Base-by-base conservation (phyloP, 1,140 invertebrate species). In the Drosophila hydei region DNA sequence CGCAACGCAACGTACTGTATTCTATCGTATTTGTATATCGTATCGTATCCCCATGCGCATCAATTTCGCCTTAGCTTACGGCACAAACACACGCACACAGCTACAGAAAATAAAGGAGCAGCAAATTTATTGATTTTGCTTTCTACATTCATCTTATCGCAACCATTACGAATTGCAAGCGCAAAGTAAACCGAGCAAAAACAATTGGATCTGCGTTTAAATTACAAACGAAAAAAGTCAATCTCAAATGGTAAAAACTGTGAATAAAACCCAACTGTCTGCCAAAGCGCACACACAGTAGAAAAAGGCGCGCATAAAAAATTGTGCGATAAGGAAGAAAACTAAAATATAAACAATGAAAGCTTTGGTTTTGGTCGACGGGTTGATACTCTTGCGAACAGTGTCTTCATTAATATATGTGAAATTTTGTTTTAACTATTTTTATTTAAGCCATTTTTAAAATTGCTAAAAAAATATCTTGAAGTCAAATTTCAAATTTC, bases 191-290 rank as follows among this genome's bases (percentile, higher is more conserved):
- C 12, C 45, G 23, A 51, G 33, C 25, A 45, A 55, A 42, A 63
- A 43, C 56, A 61, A 59, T 56, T 62, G 60, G 54, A 61, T 50
- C 77, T 33, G 56, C 62, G 71, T 69, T 56, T 62, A 69, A 72
- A 67, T 54, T 56, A 58, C 56, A 56, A 62, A 79, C 60, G 64
- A 84, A 73, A 70, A 76, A 79, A 84, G 72, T 70, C 70, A 60
- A 88, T 88, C 77, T 88, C 81, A 87, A 85, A 87, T 87, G 81
- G 81, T 87, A 87, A 85, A 78, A 79, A 67, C 50, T 12, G 47
- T 52, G 30, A 59, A 64, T 59, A 62, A 63, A 56, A 51, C 42
- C 30, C 54, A 71, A 76, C 59, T 59, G 74, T 68, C 78, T 59
- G 21, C 62, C 14, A 14, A 25, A 38, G 21, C 33, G 6, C 23